These are phyloP conservation scores for Netelia melanura DNA, from an alignment of 2,888 invertebrate genomes.

Conservation along the genomic window DNA sequence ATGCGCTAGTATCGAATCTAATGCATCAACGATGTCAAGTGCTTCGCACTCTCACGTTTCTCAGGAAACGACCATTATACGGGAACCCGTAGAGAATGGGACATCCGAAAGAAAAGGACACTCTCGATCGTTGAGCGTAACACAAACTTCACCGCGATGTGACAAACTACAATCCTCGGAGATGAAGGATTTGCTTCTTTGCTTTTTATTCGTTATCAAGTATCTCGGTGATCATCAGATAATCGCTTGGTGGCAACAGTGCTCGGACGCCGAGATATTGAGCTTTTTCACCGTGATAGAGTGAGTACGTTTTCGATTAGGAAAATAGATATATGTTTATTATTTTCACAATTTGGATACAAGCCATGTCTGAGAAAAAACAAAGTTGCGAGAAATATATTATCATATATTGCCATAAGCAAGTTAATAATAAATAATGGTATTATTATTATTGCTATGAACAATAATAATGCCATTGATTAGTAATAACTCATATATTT, in stretches of 20 bases:
- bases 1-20: constrained; percentile 92
- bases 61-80: constrained; percentile 87
- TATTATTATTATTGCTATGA: too few species aligned
- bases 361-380: too few species aligned
- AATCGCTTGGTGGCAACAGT: constrained; percentile 96
- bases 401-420: too few species aligned
- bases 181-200: constrained; percentile 94
- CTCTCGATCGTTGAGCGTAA: constrained; percentile 87
- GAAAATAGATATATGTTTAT: not conserved
- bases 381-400: too few species aligned
- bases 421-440: too few species aligned
- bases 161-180: constrained; percentile 92
- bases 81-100: constrained; percentile 80
- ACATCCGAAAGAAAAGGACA: constrained; percentile 83
- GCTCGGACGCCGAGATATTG: constrained; percentile 92
- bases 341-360: too few species aligned
- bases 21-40: constrained; percentile 89
- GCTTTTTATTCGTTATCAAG: constrained; percentile 96
- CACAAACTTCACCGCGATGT: constrained; percentile 86
- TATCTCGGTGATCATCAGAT: constrained; percentile 95
- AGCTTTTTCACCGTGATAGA: constrained; percentile 95
- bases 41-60: constrained; percentile 86
- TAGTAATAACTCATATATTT: too few species aligned
- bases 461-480: too few species aligned
- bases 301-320: constrained; percentile 85